Evolutionary conservation across 2,113 vertebrate genomes (phyloP), one percentile per base, ranked within the genome.

Genomic region (Cervus canadensis): DNA sequence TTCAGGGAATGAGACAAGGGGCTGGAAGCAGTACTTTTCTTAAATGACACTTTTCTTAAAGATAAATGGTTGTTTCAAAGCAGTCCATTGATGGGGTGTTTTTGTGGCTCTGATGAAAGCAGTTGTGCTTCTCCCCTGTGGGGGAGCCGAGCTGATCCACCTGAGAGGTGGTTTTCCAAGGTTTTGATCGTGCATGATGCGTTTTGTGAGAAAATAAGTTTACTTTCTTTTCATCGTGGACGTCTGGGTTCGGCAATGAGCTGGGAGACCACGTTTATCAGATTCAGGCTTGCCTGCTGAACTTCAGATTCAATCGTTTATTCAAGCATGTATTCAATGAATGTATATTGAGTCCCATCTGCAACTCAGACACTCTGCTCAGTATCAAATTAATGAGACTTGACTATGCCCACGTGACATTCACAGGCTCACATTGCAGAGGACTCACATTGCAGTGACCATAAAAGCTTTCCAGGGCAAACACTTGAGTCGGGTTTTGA

Each of bases 161-260:
- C 90, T 96, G 82, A 94, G 97, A 98, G 97, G 95, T 76, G 83
- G 19, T 48, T 97, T 96, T 83, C 98, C 64, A 93, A 17, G 3
- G 97, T 89, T 60, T 86, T 84, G 50, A 94, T 95, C 2, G 8
- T 76, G 78, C 30, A 2, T 94, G 48, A 94, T 97, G 56, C 4
- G 30, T 94, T 94, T 71, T 86, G 91, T 87, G 56, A 40, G 86
- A 89, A 97, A 96, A 95, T 67, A 79, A 82, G 54, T 81, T 94
- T 95, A 81, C 57, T 84, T 94, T 94, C 56, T 64, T 87, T 94
- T 94, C 79, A 74, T 57, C 2, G 8, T 71, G 89, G 71, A 87
- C 50, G 94, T 95, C 50, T 83, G 88, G 78, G 91, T 78, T 71
- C 62, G 43, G 28, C 78, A 36, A 5, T 48, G 89, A 98, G 62